Evolutionary conservation across 2,113 vertebrate species (phyloP).

Genomic region (Tragelaphus imberbis): DNA sequence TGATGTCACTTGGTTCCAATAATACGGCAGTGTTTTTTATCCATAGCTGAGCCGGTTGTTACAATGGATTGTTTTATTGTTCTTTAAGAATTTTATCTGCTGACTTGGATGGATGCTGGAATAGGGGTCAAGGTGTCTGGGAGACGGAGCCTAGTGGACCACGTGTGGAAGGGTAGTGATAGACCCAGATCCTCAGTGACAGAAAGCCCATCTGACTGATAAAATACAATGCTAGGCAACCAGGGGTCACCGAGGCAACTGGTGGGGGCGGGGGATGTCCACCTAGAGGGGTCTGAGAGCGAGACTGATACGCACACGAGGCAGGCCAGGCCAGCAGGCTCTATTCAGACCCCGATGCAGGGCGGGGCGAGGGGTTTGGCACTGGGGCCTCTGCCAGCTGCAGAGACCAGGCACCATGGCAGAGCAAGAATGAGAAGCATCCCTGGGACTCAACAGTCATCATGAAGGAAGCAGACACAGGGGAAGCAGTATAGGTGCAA

Average conservation of each 20-base stretch:
- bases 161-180: slow-evolving; percentile 11
- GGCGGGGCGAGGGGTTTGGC: background rate
- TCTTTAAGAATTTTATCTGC: slow-evolving; percentile 11
- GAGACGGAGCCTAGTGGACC: background rate
- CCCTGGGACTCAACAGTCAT: background rate
- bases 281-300: background rate
- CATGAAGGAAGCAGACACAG: background rate
- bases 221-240: slow-evolving; percentile 31
- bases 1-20: background rate
- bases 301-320: background rate
- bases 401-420: background rate
- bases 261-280: background rate
- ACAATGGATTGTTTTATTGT: background rate
- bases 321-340: background rate
- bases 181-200: background rate
- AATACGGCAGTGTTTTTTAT: background rate
- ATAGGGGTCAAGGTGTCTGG: background rate
- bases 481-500: background rate
- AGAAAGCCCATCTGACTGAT: slow-evolving; percentile 28
- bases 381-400: background rate
- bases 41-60: background rate
- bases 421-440: background rate
- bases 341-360: background rate
- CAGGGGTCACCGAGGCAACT: slow-evolving; percentile 16
- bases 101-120: slow-evolving; percentile 21